Evolutionary conservation across 2,888 invertebrate species (phyloP).

Genomic region (Patella depressa): DNA sequence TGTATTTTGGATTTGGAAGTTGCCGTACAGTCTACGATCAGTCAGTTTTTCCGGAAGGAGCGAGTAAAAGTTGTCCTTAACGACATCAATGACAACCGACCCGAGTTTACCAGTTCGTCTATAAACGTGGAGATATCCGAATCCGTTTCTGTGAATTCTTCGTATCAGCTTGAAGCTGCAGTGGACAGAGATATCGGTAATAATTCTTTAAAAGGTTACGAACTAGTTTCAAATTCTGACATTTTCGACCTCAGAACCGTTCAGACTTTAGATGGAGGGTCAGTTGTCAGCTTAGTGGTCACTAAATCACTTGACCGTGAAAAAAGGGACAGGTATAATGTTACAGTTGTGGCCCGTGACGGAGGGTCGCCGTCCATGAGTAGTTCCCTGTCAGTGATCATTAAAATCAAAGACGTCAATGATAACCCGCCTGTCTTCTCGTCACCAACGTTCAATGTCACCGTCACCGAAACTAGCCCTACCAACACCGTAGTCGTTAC

Average conservation of each 20-base stretch:
- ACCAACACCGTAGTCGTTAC: slow-evolving; percentile 42
- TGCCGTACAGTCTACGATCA: slow-evolving; percentile 38
- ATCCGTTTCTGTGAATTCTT: slow-evolving; percentile 42
- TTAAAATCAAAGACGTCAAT: slow-evolving; percentile 51
- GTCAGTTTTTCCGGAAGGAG: slow-evolving; percentile 75
- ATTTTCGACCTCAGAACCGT: slow-evolving; percentile 46
- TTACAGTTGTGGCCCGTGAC: slow-evolving; percentile 51
- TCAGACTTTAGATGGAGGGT: slow-evolving; percentile 45
- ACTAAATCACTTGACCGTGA: slow-evolving; percentile 51
- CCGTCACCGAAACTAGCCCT: slow-evolving; percentile 43
- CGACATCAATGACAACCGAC: slow-evolving; percentile 52
- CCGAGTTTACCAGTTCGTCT: slow-evolving; percentile 33
- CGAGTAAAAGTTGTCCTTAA: slow-evolving; percentile 35
- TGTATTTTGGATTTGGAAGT: slow-evolving; percentile 37
- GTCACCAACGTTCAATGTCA: slow-evolving; percentile 45
- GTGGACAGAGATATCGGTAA: slow-evolving; percentile 49
- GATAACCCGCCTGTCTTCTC: slow-evolving; percentile 52
- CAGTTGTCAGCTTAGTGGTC: slow-evolving; percentile 47
- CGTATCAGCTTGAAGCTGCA: slow-evolving; percentile 46
- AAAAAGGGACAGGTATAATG: slow-evolving; percentile 42
- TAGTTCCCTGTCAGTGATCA: slow-evolving; percentile 41
- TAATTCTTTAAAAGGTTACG: slow-evolving; percentile 47
- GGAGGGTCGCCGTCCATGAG: slow-evolving; percentile 45
- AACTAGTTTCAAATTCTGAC: slow-evolving; percentile 37
- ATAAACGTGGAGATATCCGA: slow-evolving; percentile 46